Conservation (phyloP, 2,113 vertebrate genomes). For the Machaerirhynchus nigripectus region DNA sequence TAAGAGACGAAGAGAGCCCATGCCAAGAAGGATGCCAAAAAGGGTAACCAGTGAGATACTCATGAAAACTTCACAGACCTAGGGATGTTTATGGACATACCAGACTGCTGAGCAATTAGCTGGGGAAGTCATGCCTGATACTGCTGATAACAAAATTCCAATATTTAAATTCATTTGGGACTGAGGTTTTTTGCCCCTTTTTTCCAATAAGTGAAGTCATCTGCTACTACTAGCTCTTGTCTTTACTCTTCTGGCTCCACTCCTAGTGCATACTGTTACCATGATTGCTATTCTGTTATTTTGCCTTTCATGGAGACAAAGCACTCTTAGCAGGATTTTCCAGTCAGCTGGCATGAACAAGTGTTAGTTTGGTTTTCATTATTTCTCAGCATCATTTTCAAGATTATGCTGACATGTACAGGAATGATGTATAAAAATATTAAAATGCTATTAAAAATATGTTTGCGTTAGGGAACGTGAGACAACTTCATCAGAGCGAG, state of each 20-base stretch:
- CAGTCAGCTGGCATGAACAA: conserved; percentile 48
- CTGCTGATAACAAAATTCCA: conserved; percentile 33
- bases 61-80: background rate
- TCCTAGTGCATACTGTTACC: conserved; percentile 63
- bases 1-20: background rate
- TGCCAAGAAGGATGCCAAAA: conserved; percentile 14
- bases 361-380: conserved; percentile 63
- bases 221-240: conserved; percentile 53
- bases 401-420: conserved; percentile 44
- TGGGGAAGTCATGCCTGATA: background rate
- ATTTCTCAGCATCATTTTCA: conserved; percentile 55
- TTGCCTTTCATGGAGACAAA: conserved; percentile 61
- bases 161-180: conserved; percentile 30
- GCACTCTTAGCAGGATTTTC: conserved; percentile 59
- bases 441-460: conserved; percentile 49
- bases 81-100: conserved; percentile 26
- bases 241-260: conserved; percentile 31
- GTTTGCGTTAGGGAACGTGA: conserved; percentile 32
- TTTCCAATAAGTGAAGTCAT: conserved; percentile 56
- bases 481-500: conserved; percentile 36
- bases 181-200: conserved; percentile 15
- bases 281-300: conserved; percentile 58
- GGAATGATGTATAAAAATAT: conserved; percentile 41
- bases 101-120: conserved; percentile 48
- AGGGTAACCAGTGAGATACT: background rate